These are phyloP conservation scores for Papilio polyxenes DNA, from an alignment of 1,140 invertebrate genomes.

Conservation along the genomic window DNA sequence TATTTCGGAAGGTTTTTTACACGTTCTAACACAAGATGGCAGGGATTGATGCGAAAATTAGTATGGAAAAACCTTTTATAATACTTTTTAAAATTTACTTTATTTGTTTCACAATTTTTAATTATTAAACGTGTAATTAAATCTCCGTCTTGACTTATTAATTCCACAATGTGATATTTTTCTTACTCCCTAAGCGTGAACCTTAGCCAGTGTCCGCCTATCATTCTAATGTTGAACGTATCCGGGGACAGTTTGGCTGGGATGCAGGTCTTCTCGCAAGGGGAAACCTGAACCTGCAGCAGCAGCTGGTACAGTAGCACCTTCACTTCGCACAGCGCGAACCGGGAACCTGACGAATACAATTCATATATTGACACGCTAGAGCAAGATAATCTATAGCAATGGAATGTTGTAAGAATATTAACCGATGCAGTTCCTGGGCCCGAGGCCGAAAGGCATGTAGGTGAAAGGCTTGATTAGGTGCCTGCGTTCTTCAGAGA, in stretches of 20 bases:
- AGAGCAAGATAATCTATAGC: neutral
- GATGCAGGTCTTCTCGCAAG: slow-evolving; percentile 60
- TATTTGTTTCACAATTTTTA: neutral
- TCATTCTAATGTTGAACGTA: slow-evolving; percentile 59
- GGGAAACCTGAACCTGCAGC: slow-evolving; percentile 62
- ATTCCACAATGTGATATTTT: slow-evolving; percentile 30
- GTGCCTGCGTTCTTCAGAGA: slow-evolving; percentile 80
- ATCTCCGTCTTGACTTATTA: neutral
- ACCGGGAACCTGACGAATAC: slow-evolving; percentile 65
- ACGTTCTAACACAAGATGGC: neutral
- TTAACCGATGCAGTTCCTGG: slow-evolving; percentile 83
- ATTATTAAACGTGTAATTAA: too few species aligned
- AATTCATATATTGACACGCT: neutral
- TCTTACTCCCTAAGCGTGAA: slow-evolving; percentile 47
- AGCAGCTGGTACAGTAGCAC: slow-evolving; percentile 67
- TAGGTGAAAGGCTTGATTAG: slow-evolving; percentile 79
- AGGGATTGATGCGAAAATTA: neutral
- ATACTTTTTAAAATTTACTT: neutral
- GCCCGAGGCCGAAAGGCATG: slow-evolving; percentile 84
- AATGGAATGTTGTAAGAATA: neutral
- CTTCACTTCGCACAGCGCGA: slow-evolving; percentile 77
- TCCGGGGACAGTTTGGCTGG: slow-evolving; percentile 57
- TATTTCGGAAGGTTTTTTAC: neutral
- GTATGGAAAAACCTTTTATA: neutral
- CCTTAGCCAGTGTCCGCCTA: slow-evolving; percentile 67